phyloP scores from a whole-genome alignment of 2,888 invertebrate genomes.

The Melikaiella ostensackeni region DNA sequence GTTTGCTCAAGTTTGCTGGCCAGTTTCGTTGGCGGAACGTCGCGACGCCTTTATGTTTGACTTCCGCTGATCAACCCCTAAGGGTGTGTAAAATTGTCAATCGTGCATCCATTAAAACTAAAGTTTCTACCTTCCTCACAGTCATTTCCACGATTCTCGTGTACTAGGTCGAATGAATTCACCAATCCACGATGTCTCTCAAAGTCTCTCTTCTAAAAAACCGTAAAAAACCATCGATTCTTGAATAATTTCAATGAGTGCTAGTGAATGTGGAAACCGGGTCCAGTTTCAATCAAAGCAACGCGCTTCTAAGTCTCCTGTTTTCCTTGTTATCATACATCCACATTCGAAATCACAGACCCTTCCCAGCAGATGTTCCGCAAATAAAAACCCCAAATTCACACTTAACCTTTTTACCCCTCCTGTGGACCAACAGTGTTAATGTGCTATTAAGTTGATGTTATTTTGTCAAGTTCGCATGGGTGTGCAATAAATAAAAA shows the following conservation, averaged over 20 bases:
- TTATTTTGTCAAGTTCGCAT: neutral
- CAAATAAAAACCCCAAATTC: neutral
- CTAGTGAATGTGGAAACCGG: constrained; percentile 23
- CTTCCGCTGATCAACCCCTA: constrained; percentile 19
- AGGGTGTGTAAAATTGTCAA: neutral
- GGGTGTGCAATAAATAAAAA: constrained; percentile 4
- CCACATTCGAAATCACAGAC: neutral
- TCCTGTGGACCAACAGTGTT: neutral
- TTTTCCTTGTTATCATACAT: neutral
- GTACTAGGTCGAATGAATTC: neutral
- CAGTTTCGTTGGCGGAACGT: constrained; percentile 39
- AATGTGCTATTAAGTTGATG: neutral
- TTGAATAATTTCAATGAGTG: constrained; percentile 6
- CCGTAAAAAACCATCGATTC: constrained; percentile 1
- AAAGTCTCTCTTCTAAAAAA: neutral
- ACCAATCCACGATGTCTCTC: neutral
- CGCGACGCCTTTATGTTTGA: neutral
- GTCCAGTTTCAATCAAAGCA: constrained; percentile 22
- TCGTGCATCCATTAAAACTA: neutral
- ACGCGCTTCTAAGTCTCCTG: constrained; percentile 22
- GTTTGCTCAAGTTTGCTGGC: constrained; percentile 49
- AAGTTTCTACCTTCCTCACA: neutral
- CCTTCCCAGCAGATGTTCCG: constrained; percentile 7
- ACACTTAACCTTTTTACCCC: neutral
- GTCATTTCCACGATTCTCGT: neutral